Evolutionary conservation across 1,140 invertebrate species (phyloP).

Genomic region (Druon quercuslanigerum): DNA sequence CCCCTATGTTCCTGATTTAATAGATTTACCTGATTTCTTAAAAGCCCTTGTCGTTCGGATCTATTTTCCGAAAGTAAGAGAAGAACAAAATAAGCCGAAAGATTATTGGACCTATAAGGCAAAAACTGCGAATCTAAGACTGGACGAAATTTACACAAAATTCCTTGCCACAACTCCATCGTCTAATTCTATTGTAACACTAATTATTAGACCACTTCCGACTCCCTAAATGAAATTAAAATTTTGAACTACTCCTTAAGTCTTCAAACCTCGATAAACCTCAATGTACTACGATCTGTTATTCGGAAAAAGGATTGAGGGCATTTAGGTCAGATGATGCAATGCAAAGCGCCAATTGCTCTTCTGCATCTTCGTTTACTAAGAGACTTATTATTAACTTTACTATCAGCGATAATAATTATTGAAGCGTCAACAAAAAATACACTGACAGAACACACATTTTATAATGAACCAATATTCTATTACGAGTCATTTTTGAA

Average conservation of each 20-base stretch:
- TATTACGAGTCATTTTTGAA: too few species aligned
- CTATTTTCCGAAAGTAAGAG: background rate
- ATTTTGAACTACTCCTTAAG: too few species aligned
- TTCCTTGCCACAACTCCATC: background rate
- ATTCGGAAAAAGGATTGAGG: background rate
- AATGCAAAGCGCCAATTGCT: conserved; percentile 16
- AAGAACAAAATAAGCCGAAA: background rate
- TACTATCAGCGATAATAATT: too few species aligned
- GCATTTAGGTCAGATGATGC: conserved; percentile 2
- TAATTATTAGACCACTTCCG: too few species aligned
- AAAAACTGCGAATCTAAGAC: background rate
- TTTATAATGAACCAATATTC: too few species aligned
- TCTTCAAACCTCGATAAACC: too few species aligned
- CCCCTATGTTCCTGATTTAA: too few species aligned
- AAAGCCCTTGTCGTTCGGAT: background rate
- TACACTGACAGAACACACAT: too few species aligned
- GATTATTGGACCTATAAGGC: background rate
- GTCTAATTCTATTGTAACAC: background rate
- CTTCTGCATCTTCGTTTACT: background rate
- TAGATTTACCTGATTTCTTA: background rate
- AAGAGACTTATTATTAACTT: background rate
- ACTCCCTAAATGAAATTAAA: too few species aligned
- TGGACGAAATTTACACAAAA: background rate
- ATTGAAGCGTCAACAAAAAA: too few species aligned
- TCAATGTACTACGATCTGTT: background rate